These are phyloP conservation scores for Arctocebus calabarensis DNA, from an alignment of 2,797 vertebrate species.

Conservation along the genomic window DNA sequence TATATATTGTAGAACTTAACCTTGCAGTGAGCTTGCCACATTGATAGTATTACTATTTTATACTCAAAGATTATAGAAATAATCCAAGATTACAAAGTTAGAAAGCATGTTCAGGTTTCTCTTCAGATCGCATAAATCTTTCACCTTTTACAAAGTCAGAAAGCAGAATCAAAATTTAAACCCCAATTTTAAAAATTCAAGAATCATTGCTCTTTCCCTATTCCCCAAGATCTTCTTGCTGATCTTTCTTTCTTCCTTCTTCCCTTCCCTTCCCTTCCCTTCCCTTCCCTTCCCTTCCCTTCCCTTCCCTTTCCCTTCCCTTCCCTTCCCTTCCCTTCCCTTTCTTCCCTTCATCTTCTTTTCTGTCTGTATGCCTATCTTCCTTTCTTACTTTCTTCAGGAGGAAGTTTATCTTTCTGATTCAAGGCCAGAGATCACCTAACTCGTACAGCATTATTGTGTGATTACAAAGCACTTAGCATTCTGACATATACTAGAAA, in stretches of 20 bases:
- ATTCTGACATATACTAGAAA: background rate
- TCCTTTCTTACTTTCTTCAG: background rate
- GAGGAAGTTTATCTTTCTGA: background rate
- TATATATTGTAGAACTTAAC: background rate
- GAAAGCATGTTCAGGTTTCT: too few relatives aligned
- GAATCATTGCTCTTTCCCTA: conserved; percentile 7
- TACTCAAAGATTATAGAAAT: background rate
- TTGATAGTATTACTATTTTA: background rate
- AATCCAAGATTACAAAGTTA: background rate
- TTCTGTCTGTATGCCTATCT: background rate
- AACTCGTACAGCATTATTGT: background rate
- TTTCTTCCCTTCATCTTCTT: background rate
- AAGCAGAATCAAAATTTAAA: conserved; percentile 48
- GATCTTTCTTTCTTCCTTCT: background rate
- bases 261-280: background rate
- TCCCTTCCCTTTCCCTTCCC: background rate
- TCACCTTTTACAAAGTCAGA: background rate
- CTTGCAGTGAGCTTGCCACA: background rate
- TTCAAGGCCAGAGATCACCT: conserved; percentile 25
- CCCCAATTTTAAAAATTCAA: conserved; percentile 16
- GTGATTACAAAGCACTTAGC: conserved; percentile 11
- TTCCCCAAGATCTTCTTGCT: conserved; percentile 9
- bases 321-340: too few relatives aligned
- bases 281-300: background rate
- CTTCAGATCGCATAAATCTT: too few relatives aligned